A percentile compares a stretch with the other conserved stretches of the same genome.
phyloP scores from a whole-genome alignment of 2,113 vertebrate genomes.

The Galemys pyrenaicus region DNA sequence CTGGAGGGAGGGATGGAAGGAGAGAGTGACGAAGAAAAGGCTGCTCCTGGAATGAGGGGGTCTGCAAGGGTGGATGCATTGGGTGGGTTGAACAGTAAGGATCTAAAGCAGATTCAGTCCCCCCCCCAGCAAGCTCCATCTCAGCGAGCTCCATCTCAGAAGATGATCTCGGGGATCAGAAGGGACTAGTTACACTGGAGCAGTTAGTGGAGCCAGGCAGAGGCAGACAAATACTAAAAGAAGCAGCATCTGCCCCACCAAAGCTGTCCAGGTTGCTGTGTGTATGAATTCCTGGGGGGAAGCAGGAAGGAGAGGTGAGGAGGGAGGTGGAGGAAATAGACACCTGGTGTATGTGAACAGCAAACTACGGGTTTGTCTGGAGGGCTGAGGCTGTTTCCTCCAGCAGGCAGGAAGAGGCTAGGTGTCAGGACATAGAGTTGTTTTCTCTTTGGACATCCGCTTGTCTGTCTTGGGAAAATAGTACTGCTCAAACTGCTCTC shows the following conservation, averaged over 20 bases:
- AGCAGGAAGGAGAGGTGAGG: fast-evolving
- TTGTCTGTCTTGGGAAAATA: neutral
- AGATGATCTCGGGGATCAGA: neutral
- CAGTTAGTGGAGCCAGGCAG: neutral
- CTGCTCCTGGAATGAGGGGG: neutral
- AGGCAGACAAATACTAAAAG: neutral
- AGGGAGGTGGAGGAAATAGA: neutral
- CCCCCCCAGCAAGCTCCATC: too few relatives aligned
- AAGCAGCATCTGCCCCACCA: neutral
- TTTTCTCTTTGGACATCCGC: neutral
- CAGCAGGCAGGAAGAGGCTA: neutral
- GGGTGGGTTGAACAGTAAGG: neutral
- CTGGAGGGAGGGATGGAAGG: neutral
- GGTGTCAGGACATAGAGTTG: neutral
- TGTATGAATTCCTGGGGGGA: neutral
- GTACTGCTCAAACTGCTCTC: neutral
- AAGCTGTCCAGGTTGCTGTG: neutral
- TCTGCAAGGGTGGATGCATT: neutral
- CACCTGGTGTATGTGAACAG: fast-evolving
- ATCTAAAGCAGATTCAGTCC: too few relatives aligned
- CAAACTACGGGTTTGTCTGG: neutral
- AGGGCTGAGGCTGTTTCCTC: neutral
- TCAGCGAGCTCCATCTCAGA: neutral
- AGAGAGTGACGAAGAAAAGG: neutral
- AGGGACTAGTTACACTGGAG: neutral